A percentile compares a stretch with the other conserved stretches of the same genome.
Conservation (phyloP, 2,888 invertebrate species). For the Tuta absoluta region DNA sequence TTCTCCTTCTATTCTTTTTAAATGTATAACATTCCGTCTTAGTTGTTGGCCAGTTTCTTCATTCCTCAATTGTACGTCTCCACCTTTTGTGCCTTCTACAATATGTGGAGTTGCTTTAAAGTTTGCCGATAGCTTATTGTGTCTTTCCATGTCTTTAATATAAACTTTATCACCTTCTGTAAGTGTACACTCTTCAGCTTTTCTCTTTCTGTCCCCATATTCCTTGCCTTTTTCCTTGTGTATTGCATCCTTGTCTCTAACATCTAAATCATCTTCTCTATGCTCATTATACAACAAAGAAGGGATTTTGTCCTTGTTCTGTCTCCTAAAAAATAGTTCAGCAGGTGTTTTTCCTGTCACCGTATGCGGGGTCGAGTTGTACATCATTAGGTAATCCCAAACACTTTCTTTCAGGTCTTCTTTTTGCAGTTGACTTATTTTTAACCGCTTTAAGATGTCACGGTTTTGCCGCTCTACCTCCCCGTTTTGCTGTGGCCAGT, state of each 20-base stretch:
- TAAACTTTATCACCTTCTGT: constrained; percentile 37
- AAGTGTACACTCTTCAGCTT: constrained; percentile 2
- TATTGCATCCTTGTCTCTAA: too few species aligned
- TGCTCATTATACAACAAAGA: too few species aligned
- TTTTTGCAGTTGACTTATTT: not conserved
- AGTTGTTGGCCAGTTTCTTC: not conserved
- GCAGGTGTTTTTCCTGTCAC: too few species aligned
- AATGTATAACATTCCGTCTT: constrained; percentile 4
- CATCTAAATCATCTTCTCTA: too few species aligned
- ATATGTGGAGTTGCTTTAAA: constrained; percentile 18
- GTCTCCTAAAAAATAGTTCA: too few species aligned
- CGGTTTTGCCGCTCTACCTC: not conserved
- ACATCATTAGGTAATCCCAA: too few species aligned
- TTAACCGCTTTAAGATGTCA: too few species aligned
- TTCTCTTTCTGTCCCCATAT: too few species aligned
- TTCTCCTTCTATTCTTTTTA: constrained; percentile 10
- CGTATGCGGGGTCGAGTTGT: too few species aligned
- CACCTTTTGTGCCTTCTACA: not conserved
- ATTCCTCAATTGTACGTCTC: not conserved
- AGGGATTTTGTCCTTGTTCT: too few species aligned
- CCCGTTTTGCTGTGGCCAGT: constrained; percentile 18
- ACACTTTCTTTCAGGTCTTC: too few species aligned
- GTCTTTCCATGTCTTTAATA: constrained; percentile 32
- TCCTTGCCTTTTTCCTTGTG: too few species aligned
- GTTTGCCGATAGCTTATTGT: constrained; percentile 32